Base-by-base conservation (phyloP, 2,113 vertebrate species). In the Anser brachyrhynchus region DNA sequence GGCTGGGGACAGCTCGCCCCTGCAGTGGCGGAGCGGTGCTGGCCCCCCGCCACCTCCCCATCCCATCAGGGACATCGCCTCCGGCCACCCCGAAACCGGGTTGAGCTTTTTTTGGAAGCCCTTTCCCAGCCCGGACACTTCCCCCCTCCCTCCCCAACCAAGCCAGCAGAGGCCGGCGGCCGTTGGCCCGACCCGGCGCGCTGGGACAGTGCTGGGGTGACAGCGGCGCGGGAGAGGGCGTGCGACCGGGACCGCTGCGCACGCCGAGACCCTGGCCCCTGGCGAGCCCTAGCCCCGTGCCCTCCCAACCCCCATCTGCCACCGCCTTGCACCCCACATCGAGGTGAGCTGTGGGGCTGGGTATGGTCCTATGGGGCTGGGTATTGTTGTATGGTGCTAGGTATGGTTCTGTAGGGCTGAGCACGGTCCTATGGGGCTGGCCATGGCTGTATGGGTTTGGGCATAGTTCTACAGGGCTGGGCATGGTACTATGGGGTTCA, bases 51-150 rank as follows among this genome's bases (percentile, higher is more conserved):
- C 51, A 5, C 12, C 41, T 33, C 46, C 55, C 58, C 0, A 4
- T 44, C 31, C 61, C 61, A 3, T 17, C 1, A 31, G 3, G 39
- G 49, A 28, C 9, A 3, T 55, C 33, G 3, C 28, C 55, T 13
- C 18, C 8, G 7, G 4, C 41, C 7, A 1, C 29, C 46, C 31
- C 4, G 0, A 29, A 37, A 1, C 14, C 4, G 2, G 4, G 9
- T 22, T 8, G 14, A 61, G 7, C 66, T 35, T 28, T n/a, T 2
- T 29, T 3, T 29, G 78, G 88, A 29, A 57, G 49, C 57, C n/a
- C 5, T 49, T 84, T 84, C 73, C 73, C 81, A 52, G 31, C 73
- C 10, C 8, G 5, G 54, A 28, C 5, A 6, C 28, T 15, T 28
- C 35, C 33, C 57, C 33, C 11, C 33, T 19, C 22, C 26, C 26